Conservation (phyloP, 2,888 invertebrate species). For the Acronicta leporina region DNA sequence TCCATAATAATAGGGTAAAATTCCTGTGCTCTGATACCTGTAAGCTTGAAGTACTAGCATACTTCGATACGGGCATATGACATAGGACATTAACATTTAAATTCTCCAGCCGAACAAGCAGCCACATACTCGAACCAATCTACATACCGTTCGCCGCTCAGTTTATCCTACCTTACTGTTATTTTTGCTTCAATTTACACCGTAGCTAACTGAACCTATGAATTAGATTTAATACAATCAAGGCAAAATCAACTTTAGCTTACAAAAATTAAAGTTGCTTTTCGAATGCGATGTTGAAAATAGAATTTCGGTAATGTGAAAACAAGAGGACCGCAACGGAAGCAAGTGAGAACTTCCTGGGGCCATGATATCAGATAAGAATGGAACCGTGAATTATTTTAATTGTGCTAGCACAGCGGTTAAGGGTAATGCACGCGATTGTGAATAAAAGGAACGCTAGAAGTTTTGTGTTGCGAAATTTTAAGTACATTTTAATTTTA, state of each 20-base stretch:
- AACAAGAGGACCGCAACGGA: conserved; percentile 61
- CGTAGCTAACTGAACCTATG: conserved; percentile 51
- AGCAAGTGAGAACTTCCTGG: conserved; percentile 61
- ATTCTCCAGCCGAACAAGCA: conserved; percentile 17
- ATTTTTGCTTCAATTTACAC: conserved; percentile 56
- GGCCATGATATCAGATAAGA: conserved; percentile 52
- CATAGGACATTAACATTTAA: neutral
- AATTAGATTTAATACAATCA: conserved; percentile 33
- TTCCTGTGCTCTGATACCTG: no score
- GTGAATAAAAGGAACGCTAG: conserved; percentile 24
- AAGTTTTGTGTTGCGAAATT: conserved; percentile 23
- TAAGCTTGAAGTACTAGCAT: no score
- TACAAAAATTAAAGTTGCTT: neutral
- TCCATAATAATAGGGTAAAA: no score
- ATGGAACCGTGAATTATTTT: conserved; percentile 60
- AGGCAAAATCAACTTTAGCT: neutral
- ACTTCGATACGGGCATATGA: no score
- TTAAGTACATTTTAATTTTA: conserved; percentile 20
- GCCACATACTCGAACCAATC: conserved; percentile 21
- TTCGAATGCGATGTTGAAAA: conserved; percentile 15
- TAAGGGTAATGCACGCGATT: conserved; percentile 31
- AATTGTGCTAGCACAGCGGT: conserved; percentile 50
- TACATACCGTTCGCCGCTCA: conserved; percentile 29
- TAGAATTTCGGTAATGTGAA: conserved; percentile 59
- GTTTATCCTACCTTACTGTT: conserved; percentile 44